Evolutionary conservation across 1,140 invertebrate genomes (phyloP).

Genomic region (Acromyrmex heyeri): DNA sequence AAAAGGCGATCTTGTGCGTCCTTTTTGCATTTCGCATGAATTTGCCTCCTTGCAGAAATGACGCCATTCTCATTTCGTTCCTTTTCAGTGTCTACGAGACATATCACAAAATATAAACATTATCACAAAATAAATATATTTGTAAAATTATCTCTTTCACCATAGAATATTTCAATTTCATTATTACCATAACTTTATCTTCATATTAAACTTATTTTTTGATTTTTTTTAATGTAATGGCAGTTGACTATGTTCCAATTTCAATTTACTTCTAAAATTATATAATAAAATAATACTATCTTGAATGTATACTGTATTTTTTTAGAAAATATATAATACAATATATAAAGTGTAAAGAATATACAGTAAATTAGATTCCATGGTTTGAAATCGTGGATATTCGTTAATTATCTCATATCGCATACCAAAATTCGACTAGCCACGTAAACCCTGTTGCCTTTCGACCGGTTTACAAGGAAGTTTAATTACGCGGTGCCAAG

Average conservation of each 20-base stretch:
- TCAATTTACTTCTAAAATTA: background rate
- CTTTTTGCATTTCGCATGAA: constrained; percentile 40
- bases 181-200: background rate
- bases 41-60: constrained; percentile 27
- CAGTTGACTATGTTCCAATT: background rate
- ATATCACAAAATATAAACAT: background rate
- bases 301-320: background rate
- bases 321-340: background rate
- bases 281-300: too few species aligned
- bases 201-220: background rate
- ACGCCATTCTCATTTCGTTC: background rate
- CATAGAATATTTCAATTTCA: background rate
- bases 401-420: constrained; percentile 19
- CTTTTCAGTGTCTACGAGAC: background rate
- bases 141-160: background rate
- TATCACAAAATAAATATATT: background rate
- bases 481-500: constrained; percentile 81
- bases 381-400: background rate
- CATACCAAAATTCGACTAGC: constrained; percentile 71
- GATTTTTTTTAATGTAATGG: background rate
- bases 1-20: constrained; percentile 46
- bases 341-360: background rate
- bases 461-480: constrained; percentile 74
- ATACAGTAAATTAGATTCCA: background rate
- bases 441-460: constrained; percentile 67